phyloP scores from a whole-genome alignment of 37 sponge, comb jelly and placozoan genomes.

The Diacarnus erythraeanus region DNA sequence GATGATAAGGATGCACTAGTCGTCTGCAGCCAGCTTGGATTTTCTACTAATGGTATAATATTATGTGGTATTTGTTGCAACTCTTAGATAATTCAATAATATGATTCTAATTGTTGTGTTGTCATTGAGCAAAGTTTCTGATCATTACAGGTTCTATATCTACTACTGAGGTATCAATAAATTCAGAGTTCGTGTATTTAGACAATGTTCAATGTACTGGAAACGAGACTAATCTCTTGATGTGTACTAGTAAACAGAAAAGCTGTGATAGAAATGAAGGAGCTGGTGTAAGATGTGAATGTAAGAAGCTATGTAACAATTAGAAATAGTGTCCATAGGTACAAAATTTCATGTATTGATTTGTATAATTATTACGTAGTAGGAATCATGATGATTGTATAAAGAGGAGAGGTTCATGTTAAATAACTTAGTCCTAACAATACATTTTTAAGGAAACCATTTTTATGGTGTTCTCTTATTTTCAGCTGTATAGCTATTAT shows the following conservation, averaged over 20 bases:
- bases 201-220: conserved; percentile 49
- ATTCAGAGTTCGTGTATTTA: conserved; percentile 13
- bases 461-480: no score
- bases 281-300: conserved; percentile 44
- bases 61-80: not conserved
- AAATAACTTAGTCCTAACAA: no score
- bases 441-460: no score
- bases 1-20: conserved; percentile 33
- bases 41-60: conserved; percentile 14
- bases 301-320: no score
- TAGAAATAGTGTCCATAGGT: no score
- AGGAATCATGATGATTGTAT: no score
- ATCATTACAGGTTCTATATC: not conserved
- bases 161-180: not conserved
- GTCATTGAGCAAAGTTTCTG: no score
- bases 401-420: no score
- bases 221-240: conserved; percentile 28
- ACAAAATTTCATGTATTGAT: not conserved
- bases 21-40: conserved; percentile 26
- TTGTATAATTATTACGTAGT: no score
- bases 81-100: not conserved
- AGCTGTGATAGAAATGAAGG: conserved; percentile 13
- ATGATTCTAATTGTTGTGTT: no score
- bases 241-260: conserved; percentile 6
- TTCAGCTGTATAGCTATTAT: no score